Evolutionary conservation across 30 jellyfish, hydroid and myxozoan genomes (phyloP), one percentile per base, ranked within the genome.

Genomic region (Chironex yamaguchii): DNA sequence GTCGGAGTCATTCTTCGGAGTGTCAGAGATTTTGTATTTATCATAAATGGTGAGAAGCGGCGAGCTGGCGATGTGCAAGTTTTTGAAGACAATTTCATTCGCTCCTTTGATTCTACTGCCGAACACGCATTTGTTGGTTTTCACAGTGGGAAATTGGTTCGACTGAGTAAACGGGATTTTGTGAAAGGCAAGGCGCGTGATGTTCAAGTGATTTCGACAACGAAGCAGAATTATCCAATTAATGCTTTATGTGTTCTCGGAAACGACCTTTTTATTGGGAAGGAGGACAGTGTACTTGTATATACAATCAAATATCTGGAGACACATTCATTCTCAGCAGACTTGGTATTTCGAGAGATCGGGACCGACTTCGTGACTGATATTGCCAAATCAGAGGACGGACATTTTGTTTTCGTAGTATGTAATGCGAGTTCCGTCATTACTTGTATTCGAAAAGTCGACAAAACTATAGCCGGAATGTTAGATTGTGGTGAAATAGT

Each of bases 1-100:
- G 96, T 87, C n/a, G 95, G 87, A n/a, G 67, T 92, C 22, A 78
- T 92, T 30, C 82, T 92, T 3, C 85, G 97, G 13, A 78, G 97
- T 69, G 80, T 83, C 11, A 25, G 63, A 28, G 98, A 92, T 63
- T 79, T 88, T 67, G 77, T 92, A 27, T 52, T 83, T 22, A 51
- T 85, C 13, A 86, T 69, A 34, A 50, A 89, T 50, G 52, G 84
- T 30, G 88, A 80, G 31, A 78, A 67, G 48, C 74, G 71, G 73
- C 80, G 72, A 48, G 67, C 64, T 22, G 62, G 71, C 24, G 82
- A 54, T 20, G 58, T 65, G n/a, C 76, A 36, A 36, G 79, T 21
- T 33, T 67, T 87, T 3, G 33, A 36, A 13, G 93, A 82, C 28
- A 48, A 23, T 36, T 88, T 69, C 76, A 84, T 93, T 42, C 32